Conservation (phyloP, 2,797 vertebrate species). For the Amniataba percoides region DNA sequence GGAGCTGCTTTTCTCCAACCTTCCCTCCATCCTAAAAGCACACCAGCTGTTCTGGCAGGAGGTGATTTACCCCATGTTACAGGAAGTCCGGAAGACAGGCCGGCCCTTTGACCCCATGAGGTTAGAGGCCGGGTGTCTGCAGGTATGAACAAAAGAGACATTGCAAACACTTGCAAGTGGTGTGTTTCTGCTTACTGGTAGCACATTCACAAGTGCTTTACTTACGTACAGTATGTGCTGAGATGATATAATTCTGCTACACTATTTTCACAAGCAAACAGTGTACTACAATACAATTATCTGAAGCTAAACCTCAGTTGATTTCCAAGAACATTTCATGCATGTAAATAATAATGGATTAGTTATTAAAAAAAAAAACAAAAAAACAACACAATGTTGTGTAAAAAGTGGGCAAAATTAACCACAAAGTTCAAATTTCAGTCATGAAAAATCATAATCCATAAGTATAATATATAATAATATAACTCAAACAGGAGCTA, state of each 20-base stretch:
- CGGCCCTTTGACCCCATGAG: slow-evolving; percentile 86
- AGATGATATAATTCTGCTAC: neutral
- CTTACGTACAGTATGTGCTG: neutral
- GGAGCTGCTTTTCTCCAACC: slow-evolving; percentile 86
- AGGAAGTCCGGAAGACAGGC: slow-evolving; percentile 79
- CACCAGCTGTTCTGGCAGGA: slow-evolving; percentile 89
- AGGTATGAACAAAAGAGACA: slow-evolving; percentile 70
- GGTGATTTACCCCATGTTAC: slow-evolving; percentile 85
- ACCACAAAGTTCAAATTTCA: too few species aligned
- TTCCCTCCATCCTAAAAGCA: slow-evolving; percentile 83
- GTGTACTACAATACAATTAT: neutral
- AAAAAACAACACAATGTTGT: neutral
- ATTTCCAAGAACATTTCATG: neutral
- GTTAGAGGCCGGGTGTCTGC: slow-evolving; percentile 86
- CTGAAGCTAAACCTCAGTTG: neutral
- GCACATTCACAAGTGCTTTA: neutral
- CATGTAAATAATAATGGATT: neutral
- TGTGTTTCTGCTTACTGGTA: neutral
- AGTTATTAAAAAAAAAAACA: neutral
- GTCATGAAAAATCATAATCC: neutral
- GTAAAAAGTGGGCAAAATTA: too few species aligned
- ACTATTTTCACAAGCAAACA: neutral
- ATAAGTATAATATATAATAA: neutral
- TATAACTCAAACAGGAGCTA: neutral
- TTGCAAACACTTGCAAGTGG: slow-evolving; percentile 6